phyloP scores from a whole-genome alignment of 2,113 vertebrate species.

The Aldabrachelys gigantea region DNA sequence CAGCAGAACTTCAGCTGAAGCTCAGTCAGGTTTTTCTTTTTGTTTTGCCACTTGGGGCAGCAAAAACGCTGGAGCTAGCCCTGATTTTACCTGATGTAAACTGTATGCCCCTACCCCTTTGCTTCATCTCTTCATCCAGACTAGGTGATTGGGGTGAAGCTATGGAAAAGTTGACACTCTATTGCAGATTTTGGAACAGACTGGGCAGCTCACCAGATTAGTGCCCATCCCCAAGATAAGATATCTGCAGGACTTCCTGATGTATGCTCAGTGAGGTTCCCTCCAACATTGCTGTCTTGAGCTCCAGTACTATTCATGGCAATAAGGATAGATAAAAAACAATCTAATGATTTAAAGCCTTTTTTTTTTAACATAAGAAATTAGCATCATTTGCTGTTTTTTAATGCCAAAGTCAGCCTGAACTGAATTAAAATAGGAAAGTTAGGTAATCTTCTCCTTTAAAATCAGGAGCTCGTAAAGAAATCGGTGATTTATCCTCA shows the following conservation, averaged over 20 bases:
- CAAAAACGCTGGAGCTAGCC: no score
- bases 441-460: constrained; percentile 41
- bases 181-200: neutral
- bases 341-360: constrained; percentile 69
- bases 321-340: neutral
- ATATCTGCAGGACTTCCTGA: neutral
- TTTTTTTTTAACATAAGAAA: constrained; percentile 61
- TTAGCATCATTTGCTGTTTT: constrained; percentile 65
- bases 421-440: constrained; percentile 48
- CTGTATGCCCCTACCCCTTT: neutral
- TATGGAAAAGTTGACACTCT: neutral
- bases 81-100: neutral
- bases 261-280: neutral
- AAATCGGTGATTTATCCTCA: constrained; percentile 54
- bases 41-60: no score
- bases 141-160: neutral
- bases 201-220: neutral
- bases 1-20: no score
- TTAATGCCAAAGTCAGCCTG: constrained; percentile 50
- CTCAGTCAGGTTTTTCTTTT: no score
- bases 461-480: constrained; percentile 45
- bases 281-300: neutral
- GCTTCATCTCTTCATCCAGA: neutral
- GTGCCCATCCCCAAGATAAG: neutral
- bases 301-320: neutral